phyloP scores from a whole-genome alignment of 2,888 invertebrate genomes.

The Spisula solida region DNA sequence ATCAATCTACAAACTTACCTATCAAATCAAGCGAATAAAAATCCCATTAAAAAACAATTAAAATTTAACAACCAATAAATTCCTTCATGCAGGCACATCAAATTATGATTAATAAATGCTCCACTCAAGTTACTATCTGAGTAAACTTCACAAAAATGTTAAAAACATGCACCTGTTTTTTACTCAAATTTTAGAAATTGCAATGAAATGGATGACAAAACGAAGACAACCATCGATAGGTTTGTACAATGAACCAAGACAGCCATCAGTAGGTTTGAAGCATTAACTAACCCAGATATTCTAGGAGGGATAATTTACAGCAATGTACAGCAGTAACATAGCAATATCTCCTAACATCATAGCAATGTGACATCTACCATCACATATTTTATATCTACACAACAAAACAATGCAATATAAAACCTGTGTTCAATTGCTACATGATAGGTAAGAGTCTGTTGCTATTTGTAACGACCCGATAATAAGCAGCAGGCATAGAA shows the following conservation, averaged over 20 bases:
- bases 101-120: neutral
- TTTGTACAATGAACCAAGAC: no score
- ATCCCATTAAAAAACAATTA: neutral
- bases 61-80: neutral
- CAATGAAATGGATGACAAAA: neutral
- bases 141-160: neutral
- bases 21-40: neutral
- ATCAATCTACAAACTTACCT: neutral
- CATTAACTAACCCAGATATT: neutral
- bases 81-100: neutral
- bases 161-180: neutral
- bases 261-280: neutral
- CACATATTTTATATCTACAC: constrained; percentile 1
- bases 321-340: neutral
- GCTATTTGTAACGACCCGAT: no score
- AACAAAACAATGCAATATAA: constrained; percentile 7
- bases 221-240: no score
- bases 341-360: neutral
- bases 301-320: neutral
- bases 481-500: no score
- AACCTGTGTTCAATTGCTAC: neutral
- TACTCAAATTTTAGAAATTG: neutral
- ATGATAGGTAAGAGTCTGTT: no score
- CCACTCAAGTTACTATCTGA: neutral
- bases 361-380: constrained; percentile 4